These are phyloP conservation scores for Sphaerophoria rueppellii DNA, from an alignment of 2,888 invertebrate genomes.

Conservation along the genomic window DNA sequence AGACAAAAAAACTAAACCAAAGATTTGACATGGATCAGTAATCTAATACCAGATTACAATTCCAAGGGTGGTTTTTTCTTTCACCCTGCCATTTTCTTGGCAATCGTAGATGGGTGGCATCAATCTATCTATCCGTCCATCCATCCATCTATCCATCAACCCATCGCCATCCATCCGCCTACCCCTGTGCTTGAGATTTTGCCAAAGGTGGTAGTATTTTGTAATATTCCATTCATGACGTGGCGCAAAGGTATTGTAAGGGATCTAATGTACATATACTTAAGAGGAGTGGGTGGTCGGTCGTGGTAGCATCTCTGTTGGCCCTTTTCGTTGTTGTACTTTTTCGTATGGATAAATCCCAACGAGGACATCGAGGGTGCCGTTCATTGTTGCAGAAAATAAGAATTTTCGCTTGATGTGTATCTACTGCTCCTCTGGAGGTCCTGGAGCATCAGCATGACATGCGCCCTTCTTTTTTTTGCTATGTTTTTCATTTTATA, in stretches of 20 bases:
- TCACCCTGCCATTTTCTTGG: background rate
- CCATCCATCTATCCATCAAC: slow-evolving; percentile 14
- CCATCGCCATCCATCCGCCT: slow-evolving; percentile 28
- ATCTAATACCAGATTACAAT: slow-evolving; percentile 82
- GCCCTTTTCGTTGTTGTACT: slow-evolving; percentile 65
- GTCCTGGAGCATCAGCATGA: slow-evolving; percentile 73
- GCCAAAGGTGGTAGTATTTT: slow-evolving; percentile 66
- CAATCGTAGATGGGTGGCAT: slow-evolving; percentile 61
- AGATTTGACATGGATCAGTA: slow-evolving; percentile 83
- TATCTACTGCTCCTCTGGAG: slow-evolving; percentile 69
- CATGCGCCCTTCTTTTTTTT: slow-evolving; percentile 74
- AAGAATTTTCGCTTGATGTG: slow-evolving; percentile 78
- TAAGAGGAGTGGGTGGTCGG: slow-evolving; percentile 48
- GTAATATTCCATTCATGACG: slow-evolving; percentile 73
- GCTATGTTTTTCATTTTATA: slow-evolving; percentile 57
- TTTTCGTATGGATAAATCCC: slow-evolving; percentile 75
- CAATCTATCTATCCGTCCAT: slow-evolving; percentile 33
- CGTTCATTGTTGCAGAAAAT: slow-evolving; percentile 78
- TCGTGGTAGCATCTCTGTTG: slow-evolving; percentile 66
- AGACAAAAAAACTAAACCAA: slow-evolving; percentile 78
- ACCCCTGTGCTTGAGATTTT: slow-evolving; percentile 32
- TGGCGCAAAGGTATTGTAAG: slow-evolving; percentile 73
- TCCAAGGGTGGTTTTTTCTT: slow-evolving; percentile 75
- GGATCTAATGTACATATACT: slow-evolving; percentile 71
- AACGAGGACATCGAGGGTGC: slow-evolving; percentile 76